Base-by-base conservation (phyloP, 2,888 invertebrate species). In the Pterostichus niger region DNA sequence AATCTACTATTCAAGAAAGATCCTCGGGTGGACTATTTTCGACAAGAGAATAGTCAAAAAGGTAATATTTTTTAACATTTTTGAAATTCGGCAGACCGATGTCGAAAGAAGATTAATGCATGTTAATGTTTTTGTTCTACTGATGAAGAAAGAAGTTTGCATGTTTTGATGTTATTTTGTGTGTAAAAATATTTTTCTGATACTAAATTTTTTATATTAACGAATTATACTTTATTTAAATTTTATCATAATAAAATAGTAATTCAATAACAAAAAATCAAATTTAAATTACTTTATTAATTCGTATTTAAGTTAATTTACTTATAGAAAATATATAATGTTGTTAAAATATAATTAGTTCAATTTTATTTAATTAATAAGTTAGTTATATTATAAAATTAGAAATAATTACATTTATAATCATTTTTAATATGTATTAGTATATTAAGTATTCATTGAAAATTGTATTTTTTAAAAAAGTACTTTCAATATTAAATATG, bases 11-110 rank as follows among this genome's bases (percentile, higher is more conserved):
- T 59, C 77, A 77, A 44, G 44, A 56, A 33, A 59, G 24, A 59
- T 77, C 77, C 59, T 24, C 77, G 77, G 77, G 59, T 77, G 77
- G 59, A 59, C 59, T 77, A 77, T 77, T 59, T 59, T 77, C 56
- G 40, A 10, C 13, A 35, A 56, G 77, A 56, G 56, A 56, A 77
- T 24, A 77, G 77, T 59, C 52, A 15, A 44, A 40, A 71, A 77
- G 77, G 77, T 77, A 77, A 77, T 59, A 40, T 54, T 54, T 77
- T 77, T 24, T 15, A 11, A 77, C 76, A 24, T 71, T 71, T 40
- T 71, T 71, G 40, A 44, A 44, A 71, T 13, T 44, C 56, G 44
- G 11, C 13, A 71, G 10, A 15, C 68, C 11, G 54, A 59, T 40
- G 9, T 40, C 40, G 7, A 35, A 44, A 71, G 68, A 71, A 64